Percentiles rank a stretch among this genome's conserved stretches.
phyloP scores from a whole-genome alignment of 2,113 vertebrate species.

The Hemichromis elongatus region DNA sequence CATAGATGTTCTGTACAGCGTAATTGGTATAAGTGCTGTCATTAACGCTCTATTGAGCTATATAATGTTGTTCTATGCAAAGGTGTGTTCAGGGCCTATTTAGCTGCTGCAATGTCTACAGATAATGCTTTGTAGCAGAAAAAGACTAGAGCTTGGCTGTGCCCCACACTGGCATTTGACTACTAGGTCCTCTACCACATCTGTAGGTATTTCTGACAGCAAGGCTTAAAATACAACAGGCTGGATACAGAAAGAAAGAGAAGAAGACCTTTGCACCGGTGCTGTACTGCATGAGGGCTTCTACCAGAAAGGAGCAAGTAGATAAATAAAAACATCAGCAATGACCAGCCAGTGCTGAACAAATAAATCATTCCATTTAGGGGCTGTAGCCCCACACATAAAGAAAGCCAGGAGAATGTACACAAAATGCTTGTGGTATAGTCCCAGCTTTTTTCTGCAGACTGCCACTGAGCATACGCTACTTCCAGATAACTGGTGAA shows the following conservation, averaged over 20 bases:
- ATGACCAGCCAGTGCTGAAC: neutral
- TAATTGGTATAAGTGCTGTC: conserved; percentile 51
- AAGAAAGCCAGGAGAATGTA: neutral
- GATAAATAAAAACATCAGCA: neutral
- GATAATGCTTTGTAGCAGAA: neutral
- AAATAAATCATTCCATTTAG: neutral
- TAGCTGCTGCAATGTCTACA: neutral
- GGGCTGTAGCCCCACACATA: neutral
- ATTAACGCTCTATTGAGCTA: conserved; percentile 21
- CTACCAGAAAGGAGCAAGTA: neutral
- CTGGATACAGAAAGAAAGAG: neutral
- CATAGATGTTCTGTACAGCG: neutral
- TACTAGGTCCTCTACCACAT: neutral
- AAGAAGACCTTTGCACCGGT: neutral
- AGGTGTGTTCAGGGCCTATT: neutral
- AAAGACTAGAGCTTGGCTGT: neutral
- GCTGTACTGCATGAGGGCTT: neutral
- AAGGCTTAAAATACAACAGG: neutral
- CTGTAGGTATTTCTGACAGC: neutral
- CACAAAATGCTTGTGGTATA: neutral
- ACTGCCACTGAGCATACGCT: neutral
- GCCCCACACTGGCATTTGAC: neutral
- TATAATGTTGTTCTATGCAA: neutral
- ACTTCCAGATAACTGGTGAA: conserved; percentile 3
- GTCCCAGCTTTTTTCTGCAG: neutral